These are phyloP conservation scores for Drosophila teissieri DNA, from an alignment of 1,140 invertebrate species.

Conservation along the genomic window DNA sequence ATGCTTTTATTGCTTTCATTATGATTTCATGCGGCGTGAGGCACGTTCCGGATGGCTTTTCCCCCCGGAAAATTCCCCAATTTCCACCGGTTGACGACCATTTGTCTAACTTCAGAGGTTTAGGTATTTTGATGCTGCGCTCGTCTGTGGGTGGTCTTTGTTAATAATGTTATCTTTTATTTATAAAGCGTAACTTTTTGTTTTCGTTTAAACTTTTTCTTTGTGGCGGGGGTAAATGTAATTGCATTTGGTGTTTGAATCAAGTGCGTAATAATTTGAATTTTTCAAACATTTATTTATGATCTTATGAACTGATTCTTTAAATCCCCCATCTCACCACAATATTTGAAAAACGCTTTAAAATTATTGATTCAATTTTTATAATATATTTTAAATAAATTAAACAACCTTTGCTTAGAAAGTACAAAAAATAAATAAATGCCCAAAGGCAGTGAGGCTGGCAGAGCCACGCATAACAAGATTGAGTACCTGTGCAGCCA, in stretches of 20 bases:
- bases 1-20: constrained; percentile 82
- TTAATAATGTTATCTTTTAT: constrained; percentile 83
- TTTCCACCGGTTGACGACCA: constrained; percentile 65
- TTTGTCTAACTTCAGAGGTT: constrained; percentile 70
- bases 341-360: not conserved
- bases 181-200: constrained; percentile 60
- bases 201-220: constrained; percentile 37
- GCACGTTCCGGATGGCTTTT: constrained; percentile 54
- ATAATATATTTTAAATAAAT: constrained; percentile 39
- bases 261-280: not conserved
- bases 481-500: constrained; percentile 34
- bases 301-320: not conserved
- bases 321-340: no score
- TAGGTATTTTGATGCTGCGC: constrained; percentile 38
- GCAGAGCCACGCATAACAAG: constrained; percentile 31
- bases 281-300: not conserved
- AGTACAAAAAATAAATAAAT: constrained; percentile 68
- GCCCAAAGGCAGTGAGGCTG: constrained; percentile 42
- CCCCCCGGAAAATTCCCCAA: constrained; percentile 11
- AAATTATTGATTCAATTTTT: constrained; percentile 15
- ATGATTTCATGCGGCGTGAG: constrained; percentile 71
- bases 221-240: constrained; percentile 13
- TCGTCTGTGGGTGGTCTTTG: constrained; percentile 22
- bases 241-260: constrained; percentile 34
- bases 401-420: constrained; percentile 62